Evolutionary conservation across 2,797 vertebrate species (phyloP).

Genomic region (Linurgus olivaceus): DNA sequence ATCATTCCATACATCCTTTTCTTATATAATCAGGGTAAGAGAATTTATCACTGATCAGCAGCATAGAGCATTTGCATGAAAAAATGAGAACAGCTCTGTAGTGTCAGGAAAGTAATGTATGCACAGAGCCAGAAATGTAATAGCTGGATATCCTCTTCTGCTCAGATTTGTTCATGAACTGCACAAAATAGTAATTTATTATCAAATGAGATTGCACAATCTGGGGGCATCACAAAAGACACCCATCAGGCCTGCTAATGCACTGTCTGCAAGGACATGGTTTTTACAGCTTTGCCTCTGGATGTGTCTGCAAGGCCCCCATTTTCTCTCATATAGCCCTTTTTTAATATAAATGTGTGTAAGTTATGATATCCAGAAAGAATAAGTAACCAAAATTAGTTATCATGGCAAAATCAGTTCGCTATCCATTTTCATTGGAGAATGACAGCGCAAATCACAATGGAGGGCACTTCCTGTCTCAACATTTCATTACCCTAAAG

Average conservation of each 20-base stretch:
- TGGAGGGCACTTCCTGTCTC: neutral
- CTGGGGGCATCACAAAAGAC: neutral
- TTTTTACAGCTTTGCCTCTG: neutral
- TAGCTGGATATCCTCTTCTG: neutral
- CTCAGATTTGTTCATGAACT: neutral
- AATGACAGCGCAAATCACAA: neutral
- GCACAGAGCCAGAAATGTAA: neutral
- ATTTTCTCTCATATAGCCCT: neutral
- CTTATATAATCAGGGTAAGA: neutral
- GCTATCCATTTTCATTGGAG: neutral
- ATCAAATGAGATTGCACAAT: neutral
- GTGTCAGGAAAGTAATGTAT: neutral
- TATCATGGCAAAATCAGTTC: neutral
- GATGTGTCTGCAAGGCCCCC: fast-evolving
- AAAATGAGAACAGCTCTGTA: neutral
- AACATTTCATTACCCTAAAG: neutral
- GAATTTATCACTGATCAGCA: neutral
- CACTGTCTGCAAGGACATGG: fast-evolving
- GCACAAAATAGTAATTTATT: neutral
- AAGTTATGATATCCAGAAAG: neutral
- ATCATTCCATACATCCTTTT: neutral
- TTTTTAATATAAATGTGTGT: neutral
- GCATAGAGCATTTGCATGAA: neutral
- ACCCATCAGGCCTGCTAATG: neutral
- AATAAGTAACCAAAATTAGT: neutral